Percentiles rank a stretch among this genome's conserved stretches.
phyloP scores from a whole-genome alignment of 1,140 invertebrate species.

The Archivesica marissinica region DNA sequence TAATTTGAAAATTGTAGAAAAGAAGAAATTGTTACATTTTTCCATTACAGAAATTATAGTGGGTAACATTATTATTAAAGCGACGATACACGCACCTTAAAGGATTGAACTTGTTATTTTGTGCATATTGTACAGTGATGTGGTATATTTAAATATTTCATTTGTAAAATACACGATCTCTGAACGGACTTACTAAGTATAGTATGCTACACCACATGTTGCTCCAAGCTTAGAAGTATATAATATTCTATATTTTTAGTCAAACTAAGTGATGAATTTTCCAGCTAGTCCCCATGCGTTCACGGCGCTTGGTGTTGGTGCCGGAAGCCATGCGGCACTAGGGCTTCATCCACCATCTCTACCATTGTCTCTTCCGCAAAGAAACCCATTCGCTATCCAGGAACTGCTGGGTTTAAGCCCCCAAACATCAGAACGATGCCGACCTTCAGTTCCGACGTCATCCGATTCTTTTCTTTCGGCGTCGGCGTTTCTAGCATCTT shows the following conservation, averaged over 20 bases:
- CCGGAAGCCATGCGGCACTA: constrained; percentile 4
- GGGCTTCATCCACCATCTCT: constrained; percentile 38
- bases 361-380: constrained; percentile 47
- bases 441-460: constrained; percentile 3
- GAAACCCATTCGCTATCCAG: constrained; percentile 59
- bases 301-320: constrained; percentile 38
- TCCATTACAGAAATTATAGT: background rate
- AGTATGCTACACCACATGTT: too few relatives aligned
- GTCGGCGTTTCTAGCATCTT: constrained; percentile 55
- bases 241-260: too few relatives aligned
- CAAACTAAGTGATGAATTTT: constrained; percentile 50
- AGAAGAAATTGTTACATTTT: background rate
- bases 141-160: too few relatives aligned
- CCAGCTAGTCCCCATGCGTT: constrained; percentile 45
- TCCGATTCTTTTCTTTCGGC: constrained; percentile 58
- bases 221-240: too few relatives aligned
- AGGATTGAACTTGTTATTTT: too few relatives aligned
- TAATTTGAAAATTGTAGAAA: constrained; percentile 17
- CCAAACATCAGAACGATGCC: constrained; percentile 45
- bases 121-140: too few relatives aligned
- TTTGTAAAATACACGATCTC: too few relatives aligned
- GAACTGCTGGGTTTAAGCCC: constrained; percentile 53
- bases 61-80: too few relatives aligned
- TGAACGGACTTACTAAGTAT: too few relatives aligned
- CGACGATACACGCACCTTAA: too few relatives aligned